Conservation (phyloP, 1,140 invertebrate species). For the Pseudomyrmex cubaensis region DNA sequence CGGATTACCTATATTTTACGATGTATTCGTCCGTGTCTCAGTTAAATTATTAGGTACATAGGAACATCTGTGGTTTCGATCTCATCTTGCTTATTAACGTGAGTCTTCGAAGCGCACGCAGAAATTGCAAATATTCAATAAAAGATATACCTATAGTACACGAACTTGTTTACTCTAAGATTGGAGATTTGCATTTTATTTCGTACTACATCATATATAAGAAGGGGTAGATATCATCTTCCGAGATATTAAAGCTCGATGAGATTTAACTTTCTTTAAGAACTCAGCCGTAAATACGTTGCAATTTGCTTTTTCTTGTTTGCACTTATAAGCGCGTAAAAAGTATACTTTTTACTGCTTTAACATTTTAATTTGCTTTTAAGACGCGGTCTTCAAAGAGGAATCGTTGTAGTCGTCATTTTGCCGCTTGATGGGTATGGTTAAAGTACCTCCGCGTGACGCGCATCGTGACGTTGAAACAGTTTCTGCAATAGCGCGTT, state of each 20-base stretch:
- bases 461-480: constrained; percentile 26
- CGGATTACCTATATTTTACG: constrained; percentile 30
- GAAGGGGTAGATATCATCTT: no score
- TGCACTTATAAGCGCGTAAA: neutral
- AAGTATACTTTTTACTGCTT: constrained; percentile 6
- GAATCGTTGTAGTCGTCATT: constrained; percentile 19
- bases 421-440: constrained; percentile 17
- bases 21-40: neutral
- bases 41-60: constrained; percentile 21
- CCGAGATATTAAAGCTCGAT: no score
- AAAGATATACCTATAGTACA: constrained; percentile 19
- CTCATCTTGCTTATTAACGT: neutral
- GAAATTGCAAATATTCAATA: constrained; percentile 9
- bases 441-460: constrained; percentile 38
- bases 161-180: neutral
- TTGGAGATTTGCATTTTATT: constrained; percentile 5
- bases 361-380: constrained; percentile 41
- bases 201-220: neutral
- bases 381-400: constrained; percentile 2
- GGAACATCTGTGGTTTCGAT: neutral
- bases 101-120: neutral
- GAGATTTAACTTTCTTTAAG: no score
- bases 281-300: neutral
- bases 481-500: constrained; percentile 30
- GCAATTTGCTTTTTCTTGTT: neutral